phyloP scores from a whole-genome alignment of 1,140 invertebrate genomes.

The Magallana ariakensis region DNA sequence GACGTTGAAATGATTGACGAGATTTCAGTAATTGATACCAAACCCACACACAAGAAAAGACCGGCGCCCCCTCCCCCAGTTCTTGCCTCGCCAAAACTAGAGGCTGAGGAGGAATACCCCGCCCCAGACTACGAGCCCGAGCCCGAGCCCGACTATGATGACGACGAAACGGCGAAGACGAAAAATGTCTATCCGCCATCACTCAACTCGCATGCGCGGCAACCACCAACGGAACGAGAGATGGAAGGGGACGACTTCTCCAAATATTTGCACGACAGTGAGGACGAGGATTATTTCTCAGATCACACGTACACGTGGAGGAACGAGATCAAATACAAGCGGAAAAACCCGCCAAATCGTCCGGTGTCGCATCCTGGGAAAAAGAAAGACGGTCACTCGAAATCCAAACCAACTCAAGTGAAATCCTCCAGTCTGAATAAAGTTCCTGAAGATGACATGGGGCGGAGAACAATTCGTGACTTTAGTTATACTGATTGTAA shows the following conservation, averaged over 20 bases:
- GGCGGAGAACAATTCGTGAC: conserved; percentile 49
- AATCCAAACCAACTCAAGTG: conserved; percentile 19
- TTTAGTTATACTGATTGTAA: conserved; percentile 56
- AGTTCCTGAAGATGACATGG: conserved; percentile 38
- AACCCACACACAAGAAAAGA: conserved; percentile 41
- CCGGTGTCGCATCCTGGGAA: conserved; percentile 30
- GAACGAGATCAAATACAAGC: conserved; percentile 47
- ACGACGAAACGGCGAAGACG: conserved; percentile 37
- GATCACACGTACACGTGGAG: conserved; percentile 55
- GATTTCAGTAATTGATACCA: background rate
- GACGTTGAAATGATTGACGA: conserved; percentile 22
- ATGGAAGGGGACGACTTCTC: conserved; percentile 54
- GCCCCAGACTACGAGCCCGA: conserved; percentile 53
- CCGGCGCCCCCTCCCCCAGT: conserved; percentile 40
- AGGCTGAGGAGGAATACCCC: conserved; percentile 38
- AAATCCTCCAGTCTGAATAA: conserved; percentile 44
- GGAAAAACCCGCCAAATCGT: background rate
- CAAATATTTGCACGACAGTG: conserved; percentile 53
- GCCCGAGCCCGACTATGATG: conserved; percentile 54
- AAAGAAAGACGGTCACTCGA: background rate
- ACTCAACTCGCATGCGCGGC: background rate
- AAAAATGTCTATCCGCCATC: conserved; percentile 3
- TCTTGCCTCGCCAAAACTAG: conserved; percentile 10
- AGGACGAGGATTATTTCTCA: conserved; percentile 49
- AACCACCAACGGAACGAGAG: conserved; percentile 18